phyloP scores from a whole-genome alignment of 2,113 vertebrate genomes.

The Nycticryphes semicollaris region DNA sequence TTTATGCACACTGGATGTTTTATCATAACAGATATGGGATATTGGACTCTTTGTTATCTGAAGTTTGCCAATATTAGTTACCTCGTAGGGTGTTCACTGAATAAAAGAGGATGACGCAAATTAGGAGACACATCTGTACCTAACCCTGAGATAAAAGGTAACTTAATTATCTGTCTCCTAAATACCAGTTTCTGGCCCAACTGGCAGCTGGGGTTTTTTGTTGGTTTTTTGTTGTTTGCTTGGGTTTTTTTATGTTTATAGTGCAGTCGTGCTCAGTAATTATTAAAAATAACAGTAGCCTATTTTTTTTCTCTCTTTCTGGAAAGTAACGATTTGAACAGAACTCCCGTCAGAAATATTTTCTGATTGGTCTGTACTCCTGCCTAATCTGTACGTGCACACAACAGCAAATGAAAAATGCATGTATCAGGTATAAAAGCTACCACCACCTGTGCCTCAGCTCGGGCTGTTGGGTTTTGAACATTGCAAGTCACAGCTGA shows the following conservation, averaged over 20 bases:
- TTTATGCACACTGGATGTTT: neutral
- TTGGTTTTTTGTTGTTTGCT: neutral
- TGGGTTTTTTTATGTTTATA: neutral
- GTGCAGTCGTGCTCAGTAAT: neutral
- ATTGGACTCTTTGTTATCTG: neutral
- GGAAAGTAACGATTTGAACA: neutral
- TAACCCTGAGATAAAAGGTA: neutral
- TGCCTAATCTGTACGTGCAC: neutral
- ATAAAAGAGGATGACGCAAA: neutral
- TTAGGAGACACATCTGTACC: neutral
- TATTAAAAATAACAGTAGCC: neutral
- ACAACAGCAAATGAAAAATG: neutral
- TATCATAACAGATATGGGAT: neutral
- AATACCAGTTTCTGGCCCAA: neutral
- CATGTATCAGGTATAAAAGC: neutral
- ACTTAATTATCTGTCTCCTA: neutral
- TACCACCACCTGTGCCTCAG: neutral
- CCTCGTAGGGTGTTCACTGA: neutral
- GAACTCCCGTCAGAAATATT: neutral
- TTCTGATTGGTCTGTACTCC: neutral
- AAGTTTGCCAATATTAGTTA: neutral
- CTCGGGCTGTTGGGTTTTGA: neutral
- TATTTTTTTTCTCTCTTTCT: neutral
- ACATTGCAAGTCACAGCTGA: neutral
- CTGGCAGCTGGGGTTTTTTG: neutral